phyloP scores from a whole-genome alignment of 2,113 vertebrate genomes.

The Sclerurus mexicanus region DNA sequence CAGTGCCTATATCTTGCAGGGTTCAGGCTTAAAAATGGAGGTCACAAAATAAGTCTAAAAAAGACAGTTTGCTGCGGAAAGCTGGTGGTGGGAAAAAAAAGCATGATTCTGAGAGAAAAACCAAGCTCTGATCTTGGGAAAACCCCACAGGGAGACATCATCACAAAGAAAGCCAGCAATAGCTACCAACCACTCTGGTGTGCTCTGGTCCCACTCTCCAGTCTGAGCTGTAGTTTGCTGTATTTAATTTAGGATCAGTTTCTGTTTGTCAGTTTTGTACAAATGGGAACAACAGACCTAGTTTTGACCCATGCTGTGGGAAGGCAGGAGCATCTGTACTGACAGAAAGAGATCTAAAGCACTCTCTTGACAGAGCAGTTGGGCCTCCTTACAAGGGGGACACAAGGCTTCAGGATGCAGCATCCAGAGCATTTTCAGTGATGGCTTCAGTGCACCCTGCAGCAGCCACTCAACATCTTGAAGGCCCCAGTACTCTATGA shows the following conservation, averaged over 20 bases:
- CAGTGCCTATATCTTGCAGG: neutral
- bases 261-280: neutral
- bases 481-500: fast-evolving
- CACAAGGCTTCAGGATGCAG: fast-evolving
- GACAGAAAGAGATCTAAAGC: neutral
- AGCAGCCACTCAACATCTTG: neutral
- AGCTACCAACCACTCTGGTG: neutral
- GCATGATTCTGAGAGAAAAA: neutral
- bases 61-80: neutral
- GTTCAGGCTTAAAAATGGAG: neutral
- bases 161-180: neutral
- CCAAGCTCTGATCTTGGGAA: neutral
- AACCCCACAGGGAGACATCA: neutral
- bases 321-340: neutral
- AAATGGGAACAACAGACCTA: neutral
- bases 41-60: neutral
- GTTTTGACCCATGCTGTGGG: neutral
- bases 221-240: neutral
- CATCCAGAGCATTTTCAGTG: neutral
- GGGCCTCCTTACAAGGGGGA: neutral
- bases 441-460: neutral
- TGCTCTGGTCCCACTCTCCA: fast-evolving
- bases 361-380: neutral
- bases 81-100: neutral
- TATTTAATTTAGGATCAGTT: neutral